phyloP scores from a whole-genome alignment of 2,797 vertebrate genomes.

The Odontamblyopus rebecca region DNA sequence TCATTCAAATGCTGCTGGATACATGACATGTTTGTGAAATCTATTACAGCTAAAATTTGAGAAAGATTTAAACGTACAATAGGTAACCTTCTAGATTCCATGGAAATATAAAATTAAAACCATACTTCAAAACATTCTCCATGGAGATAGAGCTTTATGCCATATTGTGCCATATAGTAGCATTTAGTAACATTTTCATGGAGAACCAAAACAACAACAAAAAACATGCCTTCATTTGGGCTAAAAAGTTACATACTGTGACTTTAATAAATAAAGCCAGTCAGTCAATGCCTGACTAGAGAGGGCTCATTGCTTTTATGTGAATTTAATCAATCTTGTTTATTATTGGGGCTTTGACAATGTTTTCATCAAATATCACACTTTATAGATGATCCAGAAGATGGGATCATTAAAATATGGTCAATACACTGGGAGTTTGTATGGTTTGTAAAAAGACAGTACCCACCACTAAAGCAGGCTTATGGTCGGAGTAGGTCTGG shows the following conservation, averaged over 20 bases:
- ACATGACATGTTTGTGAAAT: background rate
- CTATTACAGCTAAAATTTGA: background rate
- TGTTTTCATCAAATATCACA: background rate
- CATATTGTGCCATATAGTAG: background rate
- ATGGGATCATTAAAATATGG: background rate
- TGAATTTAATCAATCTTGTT: background rate
- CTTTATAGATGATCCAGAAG: background rate
- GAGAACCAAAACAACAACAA: no score
- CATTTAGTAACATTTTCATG: no score
- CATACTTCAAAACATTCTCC: no score
- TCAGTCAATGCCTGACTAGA: background rate
- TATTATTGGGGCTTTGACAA: background rate
- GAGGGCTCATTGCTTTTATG: background rate
- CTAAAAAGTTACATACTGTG: no score
- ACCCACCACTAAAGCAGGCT: conserved; percentile 91
- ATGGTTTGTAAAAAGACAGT: background rate
- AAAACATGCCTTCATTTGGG: no score
- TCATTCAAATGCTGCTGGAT: background rate
- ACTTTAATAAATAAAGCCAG: background rate
- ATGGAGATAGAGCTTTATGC: background rate
- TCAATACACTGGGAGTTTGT: background rate
- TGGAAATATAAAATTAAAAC: background rate
- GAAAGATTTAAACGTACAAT: background rate
- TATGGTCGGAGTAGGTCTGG: conserved; percentile 93
- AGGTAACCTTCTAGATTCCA: background rate